These are phyloP conservation scores for Sciaenops ocellatus DNA, from an alignment of 2,797 vertebrate genomes.

Conservation along the genomic window DNA sequence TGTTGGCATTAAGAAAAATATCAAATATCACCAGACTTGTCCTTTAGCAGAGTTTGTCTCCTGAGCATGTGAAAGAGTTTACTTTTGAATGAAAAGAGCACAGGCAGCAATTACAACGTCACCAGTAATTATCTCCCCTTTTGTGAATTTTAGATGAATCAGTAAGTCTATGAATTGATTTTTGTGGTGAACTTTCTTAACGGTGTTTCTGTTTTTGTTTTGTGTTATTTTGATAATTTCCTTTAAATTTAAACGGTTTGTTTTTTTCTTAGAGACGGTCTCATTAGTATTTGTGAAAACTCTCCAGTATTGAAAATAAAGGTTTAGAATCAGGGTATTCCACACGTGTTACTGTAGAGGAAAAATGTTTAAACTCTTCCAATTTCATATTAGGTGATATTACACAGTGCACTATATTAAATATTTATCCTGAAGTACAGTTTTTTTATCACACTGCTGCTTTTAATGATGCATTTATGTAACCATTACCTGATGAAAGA, in stretches of 20 bases:
- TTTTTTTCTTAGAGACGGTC: constrained; percentile 34
- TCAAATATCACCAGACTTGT: background rate
- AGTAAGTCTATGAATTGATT: constrained; percentile 23
- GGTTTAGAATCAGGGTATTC: constrained; percentile 67
- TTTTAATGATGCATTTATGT: constrained; percentile 59
- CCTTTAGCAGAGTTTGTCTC: constrained; percentile 24
- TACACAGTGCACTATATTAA: constrained; percentile 22
- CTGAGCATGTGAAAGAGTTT: constrained; percentile 53
- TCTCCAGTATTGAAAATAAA: constrained; percentile 37
- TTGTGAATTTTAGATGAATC: constrained; percentile 60
- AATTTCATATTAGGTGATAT: constrained; percentile 40
- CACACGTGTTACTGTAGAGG: constrained; percentile 40
- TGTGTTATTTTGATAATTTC: constrained; percentile 48
- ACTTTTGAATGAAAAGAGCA: constrained; percentile 63
- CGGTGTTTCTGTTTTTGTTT: constrained; percentile 53
- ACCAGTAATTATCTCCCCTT: constrained; percentile 40
- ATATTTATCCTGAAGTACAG: constrained; percentile 54
- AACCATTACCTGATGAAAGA: constrained; percentile 22
- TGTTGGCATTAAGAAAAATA: background rate
- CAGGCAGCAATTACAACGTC: constrained; percentile 53
- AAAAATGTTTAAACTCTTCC: constrained; percentile 44
- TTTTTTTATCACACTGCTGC: constrained; percentile 65
- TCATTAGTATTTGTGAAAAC: constrained; percentile 43
- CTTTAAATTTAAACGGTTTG: background rate
- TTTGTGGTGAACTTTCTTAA: constrained; percentile 52